Evolutionary conservation across 2,113 vertebrate species (phyloP).

Genomic region (Oreochromis spilurus): DNA sequence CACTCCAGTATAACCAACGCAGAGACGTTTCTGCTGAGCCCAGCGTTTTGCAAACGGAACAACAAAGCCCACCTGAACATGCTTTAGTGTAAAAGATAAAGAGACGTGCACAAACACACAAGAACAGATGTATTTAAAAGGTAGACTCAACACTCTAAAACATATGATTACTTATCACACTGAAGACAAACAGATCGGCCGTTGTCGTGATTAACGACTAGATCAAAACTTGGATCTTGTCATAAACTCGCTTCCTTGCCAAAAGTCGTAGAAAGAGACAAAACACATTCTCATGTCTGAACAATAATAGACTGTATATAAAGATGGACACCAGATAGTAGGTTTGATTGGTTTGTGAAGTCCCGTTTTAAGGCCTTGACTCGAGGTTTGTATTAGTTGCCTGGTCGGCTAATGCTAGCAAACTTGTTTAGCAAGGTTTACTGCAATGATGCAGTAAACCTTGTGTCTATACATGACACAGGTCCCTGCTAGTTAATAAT

Average conservation of each 20-base stretch:
- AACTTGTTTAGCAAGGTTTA: neutral
- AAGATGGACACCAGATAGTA: neutral
- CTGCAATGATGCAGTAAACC: neutral
- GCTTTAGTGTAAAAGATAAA: conserved; percentile 10
- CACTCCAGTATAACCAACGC: neutral
- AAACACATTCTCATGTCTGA: neutral
- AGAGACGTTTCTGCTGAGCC: conserved; percentile 8
- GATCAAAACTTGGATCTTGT: neutral
- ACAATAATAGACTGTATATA: neutral
- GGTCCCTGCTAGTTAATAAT: neutral
- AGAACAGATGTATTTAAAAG: neutral
- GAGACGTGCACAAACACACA: neutral
- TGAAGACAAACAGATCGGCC: neutral
- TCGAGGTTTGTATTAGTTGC: neutral
- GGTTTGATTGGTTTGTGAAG: neutral
- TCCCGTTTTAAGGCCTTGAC: neutral
- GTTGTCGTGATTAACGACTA: neutral
- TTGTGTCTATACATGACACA: neutral
- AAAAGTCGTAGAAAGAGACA: neutral
- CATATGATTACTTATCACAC: neutral
- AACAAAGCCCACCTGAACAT: conserved; percentile 4
- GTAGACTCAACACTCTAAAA: neutral
- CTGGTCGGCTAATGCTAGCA: neutral
- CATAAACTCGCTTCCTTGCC: neutral
- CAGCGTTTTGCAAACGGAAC: neutral